These are phyloP conservation scores for Drosophila cyrtoloma DNA, from an alignment of 2,888 invertebrate species.

Conservation along the genomic window DNA sequence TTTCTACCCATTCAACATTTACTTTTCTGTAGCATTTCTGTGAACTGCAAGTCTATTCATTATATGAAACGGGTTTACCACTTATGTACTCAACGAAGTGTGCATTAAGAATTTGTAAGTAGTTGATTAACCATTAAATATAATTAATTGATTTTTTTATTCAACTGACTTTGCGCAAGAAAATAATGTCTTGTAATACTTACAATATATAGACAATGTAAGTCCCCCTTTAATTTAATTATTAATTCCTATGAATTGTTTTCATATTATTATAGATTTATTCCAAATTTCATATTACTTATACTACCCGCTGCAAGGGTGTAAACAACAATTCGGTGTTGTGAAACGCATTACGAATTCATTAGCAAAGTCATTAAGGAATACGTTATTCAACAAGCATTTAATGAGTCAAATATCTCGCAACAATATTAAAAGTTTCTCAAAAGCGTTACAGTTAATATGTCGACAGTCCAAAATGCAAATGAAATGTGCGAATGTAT, in stretches of 20 bases:
- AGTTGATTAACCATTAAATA: slow-evolving; percentile 12
- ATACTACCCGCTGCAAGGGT: background rate
- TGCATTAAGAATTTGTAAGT: slow-evolving; percentile 2
- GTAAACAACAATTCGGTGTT: background rate
- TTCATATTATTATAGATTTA: background rate
- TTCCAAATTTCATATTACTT: background rate
- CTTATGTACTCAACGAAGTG: background rate
- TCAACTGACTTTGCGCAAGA: no score
- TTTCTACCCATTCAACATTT: background rate
- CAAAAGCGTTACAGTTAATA: background rate
- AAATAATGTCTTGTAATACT: background rate
- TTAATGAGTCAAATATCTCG: background rate
- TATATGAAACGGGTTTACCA: slow-evolving; percentile 1
- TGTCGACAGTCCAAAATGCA: background rate
- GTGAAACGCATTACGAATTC: background rate
- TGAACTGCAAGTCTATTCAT: background rate
- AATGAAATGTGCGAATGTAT: background rate
- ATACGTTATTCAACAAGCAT: background rate
- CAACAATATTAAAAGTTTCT: no score
- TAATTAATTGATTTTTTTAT: background rate
- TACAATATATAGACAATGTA: background rate
- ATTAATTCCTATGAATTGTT: background rate
- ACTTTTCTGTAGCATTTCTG: background rate
- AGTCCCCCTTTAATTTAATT: background rate
- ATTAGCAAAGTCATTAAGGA: background rate